phyloP scores from a whole-genome alignment of 1,140 invertebrate genomes.

The Drosophila kanapiae region DNA sequence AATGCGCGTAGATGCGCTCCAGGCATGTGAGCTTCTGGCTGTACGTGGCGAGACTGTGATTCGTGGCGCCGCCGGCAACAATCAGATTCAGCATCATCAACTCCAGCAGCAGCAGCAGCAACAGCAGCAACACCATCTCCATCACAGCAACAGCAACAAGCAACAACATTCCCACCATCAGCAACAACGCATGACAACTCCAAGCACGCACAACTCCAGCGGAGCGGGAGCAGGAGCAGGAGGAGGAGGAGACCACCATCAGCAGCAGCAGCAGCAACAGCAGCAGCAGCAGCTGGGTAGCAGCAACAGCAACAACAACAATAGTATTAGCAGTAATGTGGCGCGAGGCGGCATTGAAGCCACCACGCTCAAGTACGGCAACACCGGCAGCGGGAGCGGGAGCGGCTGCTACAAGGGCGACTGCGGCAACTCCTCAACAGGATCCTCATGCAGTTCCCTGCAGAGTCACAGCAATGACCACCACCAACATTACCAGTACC shows the following conservation, averaged over 20 bases:
- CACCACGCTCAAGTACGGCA: slow-evolving; percentile 78
- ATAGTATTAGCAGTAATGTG: slow-evolving; percentile 79
- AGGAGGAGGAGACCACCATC: slow-evolving; percentile 24
- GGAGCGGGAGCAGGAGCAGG: slow-evolving; percentile 30
- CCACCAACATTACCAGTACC: slow-evolving; percentile 84
- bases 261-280: background rate
- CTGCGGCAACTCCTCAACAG: slow-evolving; percentile 45
- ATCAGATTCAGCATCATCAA: slow-evolving; percentile 54
- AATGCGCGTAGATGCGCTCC: slow-evolving; percentile 81
- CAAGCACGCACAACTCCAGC: slow-evolving; percentile 49
- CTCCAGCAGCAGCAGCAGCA: slow-evolving; percentile 51
- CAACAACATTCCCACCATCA: slow-evolving; percentile 77
- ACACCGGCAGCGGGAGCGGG: slow-evolving; percentile 72
- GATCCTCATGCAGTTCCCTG: slow-evolving; percentile 65
- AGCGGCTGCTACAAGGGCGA: slow-evolving; percentile 51
- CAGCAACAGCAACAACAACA: slow-evolving; percentile 59
- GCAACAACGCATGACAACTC: slow-evolving; percentile 75
- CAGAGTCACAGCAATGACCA: slow-evolving; percentile 80
- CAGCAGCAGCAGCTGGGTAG: slow-evolving; percentile 37
- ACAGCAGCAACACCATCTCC: slow-evolving; percentile 59
- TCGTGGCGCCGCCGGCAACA: slow-evolving; percentile 68
- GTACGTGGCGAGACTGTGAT: slow-evolving; percentile 81
- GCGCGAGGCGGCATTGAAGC: slow-evolving; percentile 79
- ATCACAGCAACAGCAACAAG: slow-evolving; percentile 61
- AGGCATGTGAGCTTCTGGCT: slow-evolving; percentile 79